Evolutionary conservation across 1,140 invertebrate species (phyloP).

Genomic region (Drosophila arawakana): DNA sequence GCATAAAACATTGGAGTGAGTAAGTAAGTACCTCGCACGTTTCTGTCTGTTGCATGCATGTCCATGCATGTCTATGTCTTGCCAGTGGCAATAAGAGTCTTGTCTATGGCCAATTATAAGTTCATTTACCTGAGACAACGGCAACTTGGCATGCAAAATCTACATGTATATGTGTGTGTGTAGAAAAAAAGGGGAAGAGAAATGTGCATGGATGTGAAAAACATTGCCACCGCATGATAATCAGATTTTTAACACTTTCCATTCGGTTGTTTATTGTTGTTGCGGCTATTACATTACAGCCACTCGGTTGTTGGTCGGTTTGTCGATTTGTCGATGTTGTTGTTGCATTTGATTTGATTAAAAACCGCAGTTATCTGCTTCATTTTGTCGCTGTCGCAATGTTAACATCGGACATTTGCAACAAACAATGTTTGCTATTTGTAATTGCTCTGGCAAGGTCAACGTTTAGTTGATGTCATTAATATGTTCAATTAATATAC

Average conservation of each 20-base stretch:
- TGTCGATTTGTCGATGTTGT: slow-evolving; percentile 27
- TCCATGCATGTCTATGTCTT: slow-evolving; percentile 18
- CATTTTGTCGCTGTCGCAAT: slow-evolving; percentile 67
- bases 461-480: slow-evolving; percentile 35
- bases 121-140: slow-evolving; percentile 74
- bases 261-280: slow-evolving; percentile 46
- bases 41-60: slow-evolving; percentile 18
- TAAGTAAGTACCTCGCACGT: neutral
- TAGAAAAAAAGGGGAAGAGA: slow-evolving; percentile 55
- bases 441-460: slow-evolving; percentile 59
- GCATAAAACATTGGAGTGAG: neutral
- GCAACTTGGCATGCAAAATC: slow-evolving; percentile 40
- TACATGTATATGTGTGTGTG: too few relatives aligned
- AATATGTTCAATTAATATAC: slow-evolving; percentile 49
- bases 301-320: slow-evolving; percentile 2
- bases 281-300: slow-evolving; percentile 61
- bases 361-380: slow-evolving; percentile 79
- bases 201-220: slow-evolving; percentile 74
- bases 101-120: slow-evolving; percentile 78
- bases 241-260: slow-evolving; percentile 81
- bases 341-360: slow-evolving; percentile 78
- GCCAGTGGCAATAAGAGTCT: slow-evolving; percentile 35
- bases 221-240: slow-evolving; percentile 78
- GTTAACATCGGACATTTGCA: slow-evolving; percentile 69
- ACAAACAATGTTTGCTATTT: neutral